A percentile compares a stretch with the other conserved stretches of the same genome.
Conservation (phyloP, 2,888 invertebrate genomes). For the Gymnosoma rotundatum region DNA sequence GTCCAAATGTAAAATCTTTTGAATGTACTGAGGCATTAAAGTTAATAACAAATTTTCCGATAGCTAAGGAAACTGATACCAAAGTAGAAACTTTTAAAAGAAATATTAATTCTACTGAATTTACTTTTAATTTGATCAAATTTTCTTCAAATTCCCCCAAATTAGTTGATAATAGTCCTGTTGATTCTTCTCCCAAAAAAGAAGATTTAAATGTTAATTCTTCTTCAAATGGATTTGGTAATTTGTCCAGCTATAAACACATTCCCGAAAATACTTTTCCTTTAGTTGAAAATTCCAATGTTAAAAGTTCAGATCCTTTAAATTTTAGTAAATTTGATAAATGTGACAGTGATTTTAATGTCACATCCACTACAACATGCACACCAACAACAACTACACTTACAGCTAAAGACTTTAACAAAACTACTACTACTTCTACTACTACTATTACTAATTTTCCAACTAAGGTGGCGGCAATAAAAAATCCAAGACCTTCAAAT, state of each 20-base stretch:
- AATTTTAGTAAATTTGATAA: background rate
- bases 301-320: background rate
- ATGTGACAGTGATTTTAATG: background rate
- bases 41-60: background rate
- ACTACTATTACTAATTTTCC: constrained; percentile 63
- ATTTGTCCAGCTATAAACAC: background rate
- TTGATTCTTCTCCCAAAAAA: background rate
- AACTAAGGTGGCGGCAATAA: constrained; percentile 56
- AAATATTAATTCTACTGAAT: constrained; percentile 25
- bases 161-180: background rate
- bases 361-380: constrained; percentile 38
- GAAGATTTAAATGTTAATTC: background rate
- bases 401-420: constrained; percentile 44
- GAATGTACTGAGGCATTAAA: background rate
- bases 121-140: constrained; percentile 33
- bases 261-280: background rate
- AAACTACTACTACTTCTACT: constrained; percentile 49
- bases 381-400: constrained; percentile 23
- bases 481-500: constrained; percentile 53
- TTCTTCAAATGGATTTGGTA: background rate
- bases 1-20: background rate
- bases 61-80: background rate
- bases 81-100: constrained; percentile 20
- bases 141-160: constrained; percentile 16
- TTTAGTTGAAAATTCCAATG: background rate